Evolutionary conservation across 1,140 invertebrate genomes (phyloP), one percentile per base, ranked within the genome.

Genomic region (Diachasma alloeum): DNA sequence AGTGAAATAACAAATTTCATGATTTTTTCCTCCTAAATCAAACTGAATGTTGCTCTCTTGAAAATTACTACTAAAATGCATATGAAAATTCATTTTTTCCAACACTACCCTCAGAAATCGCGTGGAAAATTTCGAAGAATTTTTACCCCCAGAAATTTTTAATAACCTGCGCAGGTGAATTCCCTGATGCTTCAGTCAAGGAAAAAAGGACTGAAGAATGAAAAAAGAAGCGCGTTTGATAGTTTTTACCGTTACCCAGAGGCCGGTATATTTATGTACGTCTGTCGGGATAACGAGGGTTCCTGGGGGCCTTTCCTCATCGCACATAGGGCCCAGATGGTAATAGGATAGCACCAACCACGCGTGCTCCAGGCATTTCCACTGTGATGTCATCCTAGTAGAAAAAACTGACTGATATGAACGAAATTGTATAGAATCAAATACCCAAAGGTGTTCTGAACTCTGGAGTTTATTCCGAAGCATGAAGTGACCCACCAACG

Each of bases 261-360:
- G 59, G 69, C 24, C 75, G 67, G 46, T 79, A 76, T 76, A 79
- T 79, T 74, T 79, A 74, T 79, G 71, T 74, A 77, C 72, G 75
- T 74, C 73, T 79, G 78, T 74, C 78, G 73, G 72, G 78, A 79
- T 79, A 79, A 79, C 78, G 67, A 79, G 78, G 42, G 56, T 74
- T 71, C 53, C 19, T 36, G 39, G 56, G 74, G 74, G 42, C 59
- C 59, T 63, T 31, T 68, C 66, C 73, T 74, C 73, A 74, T 56
- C 63, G 39, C n/a, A 63, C 63, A 46, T 11, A 42, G 11, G 36
- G 13, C 37, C 22, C 31, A 44, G 37, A 46, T 31, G 5, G 39
- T 26, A 68, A 68, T 39, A 72, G 9, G 71, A 67, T 31, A 46
- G 8, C 24, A 63, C 22, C 5, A 22, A 59, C 10, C 59, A 26